Evolutionary conservation across 2,797 vertebrate genomes (phyloP), one percentile per base, ranked within the genome.

Genomic region (Chelon labrosus): DNA sequence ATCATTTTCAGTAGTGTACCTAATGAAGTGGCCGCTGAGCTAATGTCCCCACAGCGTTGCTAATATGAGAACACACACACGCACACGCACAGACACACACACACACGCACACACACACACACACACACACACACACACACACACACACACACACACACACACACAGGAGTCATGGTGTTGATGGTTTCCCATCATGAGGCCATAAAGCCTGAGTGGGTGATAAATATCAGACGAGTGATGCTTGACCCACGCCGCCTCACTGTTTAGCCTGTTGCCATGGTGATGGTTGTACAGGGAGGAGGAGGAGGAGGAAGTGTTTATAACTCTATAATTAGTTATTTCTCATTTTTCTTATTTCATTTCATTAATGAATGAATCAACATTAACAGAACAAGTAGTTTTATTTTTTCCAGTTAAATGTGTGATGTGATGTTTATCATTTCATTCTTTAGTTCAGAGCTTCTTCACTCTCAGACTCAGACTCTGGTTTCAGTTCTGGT

Each of bases 171-270:
- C 70, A 55, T 35, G 53, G 35, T 22, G 14, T 63, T 66, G 65
- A 85, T 73, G 73, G 68, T 52, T 63, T 63, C 74, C 78, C 72
- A 83, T 91, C 79, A 82, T 68, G 31, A 86, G 76, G 87, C 75
- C 79, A 85, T 86, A 82, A 88, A 88, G 58, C 75, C 78, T 81
- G 84, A 91, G 89, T 86, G 85, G 82, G 79, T 86, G 83, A 85
- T 88, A 81, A 89, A 88, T 89, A 85, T 77, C 27, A 2, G 63
- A 75, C 47, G 73, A 82, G 79, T 80, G 80, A 88, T 78, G 73
- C 85, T 88, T 88, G 82, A 88, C 85, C 85, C 79, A 60, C 47
- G 11, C 63, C 10, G 42, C 71, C 79, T 79, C 66, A 6, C 66
- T 78, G 77, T 85, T 87, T 84, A 75, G 62, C 77, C 65, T 60